Evolutionary conservation across 2,888 invertebrate species (phyloP).

Genomic region (Mystacides longicornis): DNA sequence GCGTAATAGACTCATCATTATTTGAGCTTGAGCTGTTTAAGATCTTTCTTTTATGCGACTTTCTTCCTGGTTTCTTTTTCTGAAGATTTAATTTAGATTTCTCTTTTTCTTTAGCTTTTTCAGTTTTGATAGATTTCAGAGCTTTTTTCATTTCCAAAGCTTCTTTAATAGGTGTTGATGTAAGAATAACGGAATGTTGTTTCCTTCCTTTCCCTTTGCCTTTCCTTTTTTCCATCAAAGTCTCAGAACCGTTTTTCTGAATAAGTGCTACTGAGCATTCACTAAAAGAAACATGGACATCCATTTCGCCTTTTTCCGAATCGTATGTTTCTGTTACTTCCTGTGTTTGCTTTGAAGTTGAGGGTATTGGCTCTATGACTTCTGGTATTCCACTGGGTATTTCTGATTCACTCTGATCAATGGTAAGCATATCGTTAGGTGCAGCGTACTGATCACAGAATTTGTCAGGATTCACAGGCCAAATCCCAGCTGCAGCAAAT

Average conservation of each 20-base stretch:
- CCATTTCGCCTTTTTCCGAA: background rate
- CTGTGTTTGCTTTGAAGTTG: too few species aligned
- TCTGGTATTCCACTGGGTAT: too few species aligned
- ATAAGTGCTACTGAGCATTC: background rate
- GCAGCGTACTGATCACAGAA: too few species aligned
- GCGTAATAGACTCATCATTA: background rate
- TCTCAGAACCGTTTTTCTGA: background rate
- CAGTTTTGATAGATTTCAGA: background rate
- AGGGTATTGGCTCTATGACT: too few species aligned
- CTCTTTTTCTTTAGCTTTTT: constrained; percentile 22
- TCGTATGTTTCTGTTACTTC: constrained; percentile 1
- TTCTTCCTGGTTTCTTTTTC: background rate
- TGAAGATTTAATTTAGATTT: too few species aligned
- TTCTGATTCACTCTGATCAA: too few species aligned
- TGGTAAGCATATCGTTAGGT: too few species aligned
- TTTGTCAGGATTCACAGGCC: too few species aligned
- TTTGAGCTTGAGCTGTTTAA: background rate
- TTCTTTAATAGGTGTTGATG: too few species aligned
- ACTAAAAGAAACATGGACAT: background rate
- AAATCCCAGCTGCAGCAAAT: too few species aligned
- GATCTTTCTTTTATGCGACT: background rate
- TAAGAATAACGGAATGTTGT: constrained; percentile 30
- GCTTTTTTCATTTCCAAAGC: constrained; percentile 24
- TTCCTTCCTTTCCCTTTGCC: constrained; percentile 16
- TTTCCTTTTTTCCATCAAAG: background rate